These are phyloP conservation scores for Crenuchus spilurus DNA, from an alignment of 2,797 vertebrate species.

Conservation along the genomic window DNA sequence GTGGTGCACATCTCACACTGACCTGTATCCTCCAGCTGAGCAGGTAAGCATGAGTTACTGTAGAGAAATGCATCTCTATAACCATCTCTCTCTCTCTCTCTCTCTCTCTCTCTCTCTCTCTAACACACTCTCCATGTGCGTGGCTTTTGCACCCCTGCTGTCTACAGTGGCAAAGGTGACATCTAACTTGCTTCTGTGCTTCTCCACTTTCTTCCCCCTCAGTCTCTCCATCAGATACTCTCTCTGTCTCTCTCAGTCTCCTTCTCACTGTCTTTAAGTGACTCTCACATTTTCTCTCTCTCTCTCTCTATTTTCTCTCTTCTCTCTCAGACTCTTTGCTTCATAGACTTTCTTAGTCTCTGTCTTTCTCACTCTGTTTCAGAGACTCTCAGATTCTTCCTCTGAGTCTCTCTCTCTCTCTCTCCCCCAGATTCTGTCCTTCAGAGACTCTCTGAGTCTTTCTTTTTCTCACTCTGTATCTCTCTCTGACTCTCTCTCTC, in stretches of 20 bases:
- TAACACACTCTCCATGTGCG: neutral
- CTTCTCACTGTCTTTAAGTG: too few relatives aligned
- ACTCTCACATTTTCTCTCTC: too few relatives aligned
- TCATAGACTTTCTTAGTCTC: too few relatives aligned
- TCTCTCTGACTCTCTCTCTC: slow-evolving; percentile 13
- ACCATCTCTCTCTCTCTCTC: slow-evolving; percentile 43
- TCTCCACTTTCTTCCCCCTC: neutral
- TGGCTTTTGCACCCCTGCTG: neutral
- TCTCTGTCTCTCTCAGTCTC: slow-evolving; percentile 6
- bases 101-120: neutral
- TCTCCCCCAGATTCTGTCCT: too few relatives aligned
- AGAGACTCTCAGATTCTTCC: too few relatives aligned
- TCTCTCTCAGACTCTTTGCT: too few relatives aligned
- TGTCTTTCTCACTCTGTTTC: too few relatives aligned
- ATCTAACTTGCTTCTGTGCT: slow-evolving; percentile 6
- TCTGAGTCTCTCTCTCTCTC: slow-evolving; percentile 9
- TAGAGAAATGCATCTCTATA: neutral
- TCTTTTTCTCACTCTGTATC: too few relatives aligned
- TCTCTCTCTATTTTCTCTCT: slow-evolving; percentile 4
- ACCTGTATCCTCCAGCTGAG: slow-evolving; percentile 53
- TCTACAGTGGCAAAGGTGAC: slow-evolving; percentile 37
- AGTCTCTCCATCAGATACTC: neutral
- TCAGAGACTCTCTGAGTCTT: too few relatives aligned
- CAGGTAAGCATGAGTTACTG: slow-evolving; percentile 71
- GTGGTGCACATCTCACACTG: slow-evolving; percentile 59